A percentile compares a stretch with the other conserved stretches of the same genome.
phyloP scores from a whole-genome alignment of 2,113 vertebrate species.

The Nibea albiflora region DNA sequence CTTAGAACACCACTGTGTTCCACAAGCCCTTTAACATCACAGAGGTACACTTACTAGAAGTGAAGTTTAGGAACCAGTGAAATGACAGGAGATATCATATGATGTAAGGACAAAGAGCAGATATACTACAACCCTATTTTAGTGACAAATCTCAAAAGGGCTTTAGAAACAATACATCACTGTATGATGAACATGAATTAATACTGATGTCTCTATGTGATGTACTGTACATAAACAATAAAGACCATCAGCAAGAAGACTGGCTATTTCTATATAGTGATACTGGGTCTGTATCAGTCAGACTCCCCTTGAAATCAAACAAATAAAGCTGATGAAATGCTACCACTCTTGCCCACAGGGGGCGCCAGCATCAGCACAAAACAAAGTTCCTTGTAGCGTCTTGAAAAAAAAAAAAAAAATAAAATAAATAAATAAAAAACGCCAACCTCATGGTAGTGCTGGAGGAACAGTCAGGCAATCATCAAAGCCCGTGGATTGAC shows the following conservation, averaged over 20 bases:
- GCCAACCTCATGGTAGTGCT: background rate
- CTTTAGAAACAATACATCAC: background rate
- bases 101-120: conserved; percentile 6
- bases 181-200: no score
- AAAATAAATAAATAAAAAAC: background rate
- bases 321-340: no score
- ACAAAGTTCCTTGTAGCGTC: no score
- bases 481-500: background rate
- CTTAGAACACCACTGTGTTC: conserved; percentile 50
- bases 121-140: background rate
- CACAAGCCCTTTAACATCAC: conserved; percentile 49
- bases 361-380: no score
- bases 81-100: conserved; percentile 19
- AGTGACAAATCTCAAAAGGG: background rate
- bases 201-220: no score
- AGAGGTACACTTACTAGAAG: conserved; percentile 30
- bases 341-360: no score
- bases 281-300: no score
- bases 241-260: no score
- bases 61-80: conserved; percentile 8
- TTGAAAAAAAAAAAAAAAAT: background rate
- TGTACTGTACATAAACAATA: no score
- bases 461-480: background rate
- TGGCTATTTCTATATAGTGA: no score
- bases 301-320: no score